These are phyloP conservation scores for Ceraclea dissimilis DNA, from an alignment of 2,888 invertebrate genomes.

Conservation along the genomic window DNA sequence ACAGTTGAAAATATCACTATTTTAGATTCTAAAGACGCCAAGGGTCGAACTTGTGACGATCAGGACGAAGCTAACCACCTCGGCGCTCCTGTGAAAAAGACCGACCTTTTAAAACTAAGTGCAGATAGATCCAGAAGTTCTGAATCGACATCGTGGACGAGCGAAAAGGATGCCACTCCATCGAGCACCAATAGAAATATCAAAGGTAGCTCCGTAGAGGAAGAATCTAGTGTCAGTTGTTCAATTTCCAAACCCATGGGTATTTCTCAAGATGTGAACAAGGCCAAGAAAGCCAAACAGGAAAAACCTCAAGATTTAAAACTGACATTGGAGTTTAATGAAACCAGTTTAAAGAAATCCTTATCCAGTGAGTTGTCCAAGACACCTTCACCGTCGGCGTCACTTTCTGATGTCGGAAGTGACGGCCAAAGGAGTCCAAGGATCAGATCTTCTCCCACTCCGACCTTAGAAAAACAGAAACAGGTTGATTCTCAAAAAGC, in stretches of 20 bases:
- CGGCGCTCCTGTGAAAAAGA: constrained; percentile 45
- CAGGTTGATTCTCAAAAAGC: constrained; percentile 46
- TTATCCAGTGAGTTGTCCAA: constrained; percentile 45
- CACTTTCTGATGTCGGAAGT: constrained; percentile 38
- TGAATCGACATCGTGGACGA: constrained; percentile 73
- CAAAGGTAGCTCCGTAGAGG: constrained; percentile 60
- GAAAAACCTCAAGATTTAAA: constrained; percentile 54
- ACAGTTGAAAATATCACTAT: constrained; percentile 48
- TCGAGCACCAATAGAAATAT: constrained; percentile 46
- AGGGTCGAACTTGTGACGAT: constrained; percentile 30
- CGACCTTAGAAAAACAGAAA: constrained; percentile 56
- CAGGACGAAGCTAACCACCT: constrained; percentile 32
- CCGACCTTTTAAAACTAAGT: constrained; percentile 56
- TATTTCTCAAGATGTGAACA: constrained; percentile 65
- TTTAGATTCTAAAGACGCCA: constrained; percentile 39
- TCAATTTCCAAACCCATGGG: constrained; percentile 73
- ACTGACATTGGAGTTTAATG: constrained; percentile 50
- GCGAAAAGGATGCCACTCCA: constrained; percentile 63
- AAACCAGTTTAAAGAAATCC: constrained; percentile 42
- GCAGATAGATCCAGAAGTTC: constrained; percentile 72
- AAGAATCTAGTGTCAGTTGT: constrained; percentile 69
- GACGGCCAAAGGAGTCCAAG: constrained; percentile 43
- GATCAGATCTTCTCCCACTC: constrained; percentile 48
- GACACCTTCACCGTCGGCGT: constrained; percentile 34
- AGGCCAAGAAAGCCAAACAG: constrained; percentile 52